phyloP scores from a whole-genome alignment of 2,113 vertebrate species.

The Butorides virescens region DNA sequence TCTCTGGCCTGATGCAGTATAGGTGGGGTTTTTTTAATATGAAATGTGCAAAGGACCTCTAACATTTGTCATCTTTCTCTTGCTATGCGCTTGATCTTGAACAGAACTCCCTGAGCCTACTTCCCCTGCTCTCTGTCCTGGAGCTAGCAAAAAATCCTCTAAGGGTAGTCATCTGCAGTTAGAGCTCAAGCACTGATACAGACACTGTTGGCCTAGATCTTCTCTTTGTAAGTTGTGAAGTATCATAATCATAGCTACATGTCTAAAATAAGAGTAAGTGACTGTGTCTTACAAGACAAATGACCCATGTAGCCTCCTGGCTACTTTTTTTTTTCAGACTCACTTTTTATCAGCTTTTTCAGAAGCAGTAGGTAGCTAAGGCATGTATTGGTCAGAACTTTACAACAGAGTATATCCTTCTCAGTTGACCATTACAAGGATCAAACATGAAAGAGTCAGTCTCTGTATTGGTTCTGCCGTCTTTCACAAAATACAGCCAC shows the following conservation, averaged over 20 bases:
- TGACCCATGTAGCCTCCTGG: background rate
- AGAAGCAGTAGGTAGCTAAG: background rate
- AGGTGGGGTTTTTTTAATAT: accelerated
- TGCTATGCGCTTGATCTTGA: background rate
- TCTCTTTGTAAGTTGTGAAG: background rate
- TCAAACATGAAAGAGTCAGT: background rate
- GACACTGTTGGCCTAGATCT: background rate
- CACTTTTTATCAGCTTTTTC: background rate
- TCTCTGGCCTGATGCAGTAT: background rate
- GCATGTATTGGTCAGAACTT: background rate
- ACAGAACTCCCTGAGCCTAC: background rate
- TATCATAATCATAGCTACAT: background rate
- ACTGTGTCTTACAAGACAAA: background rate
- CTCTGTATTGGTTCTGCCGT: background rate
- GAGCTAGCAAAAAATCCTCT: background rate
- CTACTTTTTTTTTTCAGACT: background rate
- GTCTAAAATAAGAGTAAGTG: background rate
- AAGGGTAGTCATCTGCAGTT: background rate
- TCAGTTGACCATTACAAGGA: background rate
- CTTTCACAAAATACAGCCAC: background rate
- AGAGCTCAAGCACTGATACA: background rate
- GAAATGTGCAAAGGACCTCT: background rate
- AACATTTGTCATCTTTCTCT: background rate
- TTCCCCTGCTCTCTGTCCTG: background rate
- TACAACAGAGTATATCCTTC: background rate